Percentiles rank a stretch among this genome's conserved stretches.
Conservation (phyloP, 2,113 vertebrate genomes). For the Jaculus jaculus region DNA sequence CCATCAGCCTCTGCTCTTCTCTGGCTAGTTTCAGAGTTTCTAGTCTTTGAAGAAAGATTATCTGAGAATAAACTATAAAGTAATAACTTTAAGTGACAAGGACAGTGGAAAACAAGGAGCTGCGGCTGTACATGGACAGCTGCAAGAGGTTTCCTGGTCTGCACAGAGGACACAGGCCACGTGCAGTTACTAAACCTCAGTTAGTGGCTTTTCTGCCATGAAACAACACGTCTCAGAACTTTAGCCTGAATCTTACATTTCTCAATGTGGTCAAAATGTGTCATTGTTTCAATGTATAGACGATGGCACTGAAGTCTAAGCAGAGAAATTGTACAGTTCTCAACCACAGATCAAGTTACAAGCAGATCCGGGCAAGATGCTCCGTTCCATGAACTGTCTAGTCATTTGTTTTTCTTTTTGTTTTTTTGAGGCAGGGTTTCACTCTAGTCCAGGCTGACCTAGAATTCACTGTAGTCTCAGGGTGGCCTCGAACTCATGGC, state of each 20-base stretch:
- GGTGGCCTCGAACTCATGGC: too few relatives aligned
- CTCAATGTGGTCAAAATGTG: background rate
- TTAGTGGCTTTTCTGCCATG: background rate
- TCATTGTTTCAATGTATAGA: constrained; percentile 45
- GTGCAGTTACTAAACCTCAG: constrained; percentile 16
- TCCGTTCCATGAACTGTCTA: background rate
- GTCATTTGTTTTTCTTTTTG: too few relatives aligned
- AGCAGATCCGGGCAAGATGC: background rate
- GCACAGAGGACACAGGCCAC: constrained; percentile 19
- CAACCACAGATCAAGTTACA: background rate
- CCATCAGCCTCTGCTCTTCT: background rate
- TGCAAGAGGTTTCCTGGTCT: constrained; percentile 32
- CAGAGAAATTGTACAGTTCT: background rate
- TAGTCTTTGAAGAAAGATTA: constrained; percentile 7
- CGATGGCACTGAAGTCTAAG: background rate
- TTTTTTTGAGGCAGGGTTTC: too few relatives aligned
- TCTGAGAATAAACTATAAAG: constrained; percentile 18
- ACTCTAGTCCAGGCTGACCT: too few relatives aligned
- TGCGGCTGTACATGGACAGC: background rate
- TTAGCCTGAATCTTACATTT: constrained; percentile 22
- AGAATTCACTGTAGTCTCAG: too few relatives aligned
- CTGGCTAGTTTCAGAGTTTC: background rate
- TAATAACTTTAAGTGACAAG: constrained; percentile 37
- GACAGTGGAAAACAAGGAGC: background rate
- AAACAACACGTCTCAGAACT: constrained; percentile 11